Evolutionary conservation across 2,113 vertebrate genomes (phyloP).

Genomic region (Pelodiscus sinensis): DNA sequence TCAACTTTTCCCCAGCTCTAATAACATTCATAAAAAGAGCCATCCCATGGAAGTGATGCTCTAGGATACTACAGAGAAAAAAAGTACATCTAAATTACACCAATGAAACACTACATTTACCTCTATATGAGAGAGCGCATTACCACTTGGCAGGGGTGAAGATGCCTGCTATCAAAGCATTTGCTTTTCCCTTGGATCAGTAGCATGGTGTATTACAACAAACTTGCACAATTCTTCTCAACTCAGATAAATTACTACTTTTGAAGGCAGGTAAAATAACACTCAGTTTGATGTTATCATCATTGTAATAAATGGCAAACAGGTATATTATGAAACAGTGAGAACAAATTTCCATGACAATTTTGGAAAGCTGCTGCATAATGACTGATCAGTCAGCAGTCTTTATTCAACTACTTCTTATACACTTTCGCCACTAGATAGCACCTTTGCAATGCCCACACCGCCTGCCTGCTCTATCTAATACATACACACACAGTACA

Average conservation of each 20-base stretch:
- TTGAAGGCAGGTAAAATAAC: neutral
- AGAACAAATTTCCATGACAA: neutral
- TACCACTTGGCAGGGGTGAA: accelerated
- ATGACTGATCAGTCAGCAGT: neutral
- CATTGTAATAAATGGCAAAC: neutral
- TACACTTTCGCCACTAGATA: neutral
- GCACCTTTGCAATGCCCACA: neutral
- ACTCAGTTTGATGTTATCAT: neutral
- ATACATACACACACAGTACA: no score
- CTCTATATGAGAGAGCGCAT: accelerated
- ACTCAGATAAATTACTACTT: neutral
- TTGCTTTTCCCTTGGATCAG: neutral
- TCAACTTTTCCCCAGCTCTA: accelerated
- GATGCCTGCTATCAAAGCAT: neutral
- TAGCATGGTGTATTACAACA: accelerated
- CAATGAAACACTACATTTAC: neutral
- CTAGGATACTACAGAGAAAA: neutral
- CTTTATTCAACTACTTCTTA: neutral
- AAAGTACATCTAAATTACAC: no score
- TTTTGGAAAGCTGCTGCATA: neutral
- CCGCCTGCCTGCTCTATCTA: no score
- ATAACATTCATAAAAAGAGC: neutral
- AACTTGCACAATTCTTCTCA: neutral
- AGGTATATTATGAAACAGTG: neutral
- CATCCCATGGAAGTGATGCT: accelerated